Evolutionary conservation across 2,888 invertebrate species (phyloP), one percentile per base, ranked within the genome.

Genomic region (Polyommatus icarus): DNA sequence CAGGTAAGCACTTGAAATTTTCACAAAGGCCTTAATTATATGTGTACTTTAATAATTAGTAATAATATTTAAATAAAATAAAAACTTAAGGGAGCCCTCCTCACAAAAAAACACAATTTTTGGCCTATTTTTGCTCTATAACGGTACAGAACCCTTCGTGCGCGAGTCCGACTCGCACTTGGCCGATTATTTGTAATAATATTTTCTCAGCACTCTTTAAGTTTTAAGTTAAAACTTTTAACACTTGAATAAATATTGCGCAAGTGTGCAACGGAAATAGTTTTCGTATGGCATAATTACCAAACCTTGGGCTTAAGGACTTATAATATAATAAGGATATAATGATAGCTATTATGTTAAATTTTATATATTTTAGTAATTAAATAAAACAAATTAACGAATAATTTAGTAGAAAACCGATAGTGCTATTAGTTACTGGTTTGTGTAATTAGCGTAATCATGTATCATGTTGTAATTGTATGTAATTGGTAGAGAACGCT

Each of bases 321-420:
- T 32, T 32, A 32, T 67, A 32, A 67, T 15, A 67, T 67, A 67
- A 67, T 67, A 67, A 67, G 67, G 67, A 67, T 67, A 32, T 67
- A 32, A 29, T 67, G 29, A 15, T 67, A 67, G 67, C 67, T 12
- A 67, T 67, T 67, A 67, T 18, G 29, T 67, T 4, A 67, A 67
- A 67, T 67, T 67, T 32, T 15, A 29, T 67, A 67, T 67, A 67
- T 67, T 67, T 67, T 32, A 61, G 20, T 61, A 24, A 32, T 32
- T 29, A 72, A 72, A 72, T 72, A 40, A 72, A 72, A 72, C 72
- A 72, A 72, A 72, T 72, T 72, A 72, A 72, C 72, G 40, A 72
- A 72, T 72, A 72, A 7, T 72, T 72, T 18, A n/a, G 36, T 72
- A 72, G 72, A 72, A 72, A 72, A 72, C 40, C 72, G 36, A 72